Percentiles rank a stretch among this genome's conserved stretches.
These are phyloP conservation scores for Lithophane socia DNA, from an alignment of 2,888 invertebrate genomes.

Conservation along the genomic window DNA sequence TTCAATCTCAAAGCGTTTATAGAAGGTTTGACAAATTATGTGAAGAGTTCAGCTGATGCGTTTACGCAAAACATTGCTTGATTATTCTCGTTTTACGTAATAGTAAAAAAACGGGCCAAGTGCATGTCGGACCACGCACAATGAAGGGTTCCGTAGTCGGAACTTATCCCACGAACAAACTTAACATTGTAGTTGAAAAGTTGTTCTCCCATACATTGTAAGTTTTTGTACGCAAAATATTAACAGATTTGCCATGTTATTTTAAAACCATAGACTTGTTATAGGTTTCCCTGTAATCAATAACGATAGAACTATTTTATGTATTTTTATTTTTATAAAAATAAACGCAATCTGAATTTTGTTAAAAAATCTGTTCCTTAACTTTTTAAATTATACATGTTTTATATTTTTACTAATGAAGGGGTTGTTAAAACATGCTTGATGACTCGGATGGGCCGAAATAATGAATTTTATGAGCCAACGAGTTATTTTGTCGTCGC, in stretches of 20 bases:
- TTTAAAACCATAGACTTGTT: too few species aligned
- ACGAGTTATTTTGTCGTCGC: constrained; percentile 79
- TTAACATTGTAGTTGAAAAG: too few species aligned
- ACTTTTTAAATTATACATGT: constrained; percentile 26
- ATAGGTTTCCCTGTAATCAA: too few species aligned
- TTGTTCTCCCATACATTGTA: too few species aligned
- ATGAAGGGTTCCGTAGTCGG: too few species aligned
- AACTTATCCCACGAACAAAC: too few species aligned
- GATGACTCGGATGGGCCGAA: constrained; percentile 69
- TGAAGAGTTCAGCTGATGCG: constrained; percentile 69
- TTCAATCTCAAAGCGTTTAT: constrained; percentile 71
- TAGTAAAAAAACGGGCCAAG: background rate
- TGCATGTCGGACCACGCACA: too few species aligned
- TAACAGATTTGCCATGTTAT: too few species aligned
- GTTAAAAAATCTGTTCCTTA: constrained; percentile 1
- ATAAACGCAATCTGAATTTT: background rate
- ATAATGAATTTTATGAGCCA: constrained; percentile 81
- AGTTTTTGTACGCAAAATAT: too few species aligned
- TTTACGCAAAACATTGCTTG: constrained; percentile 69
- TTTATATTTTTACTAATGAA: constrained; percentile 52
- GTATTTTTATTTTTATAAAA: background rate
- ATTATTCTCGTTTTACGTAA: constrained; percentile 67
- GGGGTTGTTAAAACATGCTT: constrained; percentile 61
- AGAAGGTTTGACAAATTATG: constrained; percentile 67
- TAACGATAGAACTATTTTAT: too few species aligned